Base-by-base conservation (phyloP, 2,888 invertebrate genomes). In the Leptopilina drosophilae region DNA sequence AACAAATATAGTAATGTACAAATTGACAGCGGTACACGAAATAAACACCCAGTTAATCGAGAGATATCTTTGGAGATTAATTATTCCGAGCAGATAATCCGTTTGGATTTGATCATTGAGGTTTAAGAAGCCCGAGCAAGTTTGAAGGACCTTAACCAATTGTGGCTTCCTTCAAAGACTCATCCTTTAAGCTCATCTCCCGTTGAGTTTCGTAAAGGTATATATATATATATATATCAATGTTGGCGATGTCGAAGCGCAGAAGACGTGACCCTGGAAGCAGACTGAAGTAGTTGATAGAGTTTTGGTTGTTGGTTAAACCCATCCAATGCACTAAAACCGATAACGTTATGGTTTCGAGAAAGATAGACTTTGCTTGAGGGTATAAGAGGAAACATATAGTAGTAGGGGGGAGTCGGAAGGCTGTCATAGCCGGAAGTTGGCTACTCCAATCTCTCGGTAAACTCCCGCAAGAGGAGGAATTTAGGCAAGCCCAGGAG, bases 381-480 rank as follows among this genome's bases (percentile, higher is more conserved):
- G 73, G 78, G 46, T 49, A n/a, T 49, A 14, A 66, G 64, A 77
- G 64, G 69, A 66, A 78, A 76, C 64, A 73, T 33, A 33, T 42
- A 7, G 42, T 66, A 64, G 67, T 62, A 80, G 40, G 69, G 59
- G 69, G 64, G 67, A 78, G 53, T 73, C 40, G 49, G 67, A 53
- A 79, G 69, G 77, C 83, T 85, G 83, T 87, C 86, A 85, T 83
- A 84, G 84, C 81, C 82, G 84, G 87, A 88, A 87, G 88, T 86
- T 87, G 76, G 78, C 66, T 64, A 85, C 82, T 82, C 81, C 82
- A 84, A 87, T 84, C 81, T 78, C 85, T 77, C 81, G 81, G 84
- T 84, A 85, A 87, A 87, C 85, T 87, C 84, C 33, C 66, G 77
- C 69, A 67, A 81, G 33, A 33, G 81, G 81, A 82, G 53, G 67